Evolutionary conservation across 2,113 vertebrate species (phyloP), one percentile per base, ranked within the genome.

Genomic region (Lycocorax pyrrhopterus): DNA sequence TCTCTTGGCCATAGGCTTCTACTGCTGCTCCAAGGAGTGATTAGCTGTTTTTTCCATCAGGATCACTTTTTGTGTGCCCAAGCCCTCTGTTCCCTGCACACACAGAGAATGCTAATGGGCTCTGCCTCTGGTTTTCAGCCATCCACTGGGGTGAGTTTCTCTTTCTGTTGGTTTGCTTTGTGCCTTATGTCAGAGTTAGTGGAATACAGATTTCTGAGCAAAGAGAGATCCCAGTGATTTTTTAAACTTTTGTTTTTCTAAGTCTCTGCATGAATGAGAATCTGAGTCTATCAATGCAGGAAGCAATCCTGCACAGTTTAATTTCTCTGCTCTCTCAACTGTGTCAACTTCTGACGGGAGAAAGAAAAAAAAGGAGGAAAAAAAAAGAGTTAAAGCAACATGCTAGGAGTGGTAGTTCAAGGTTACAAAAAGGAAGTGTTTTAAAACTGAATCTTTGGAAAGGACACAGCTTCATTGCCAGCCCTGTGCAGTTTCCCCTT

Each of bases 291-390:
- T 90, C 71, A 60, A n/a, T 69, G 78, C 75, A 87, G 72, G 87
- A 88, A 71, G 59, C 52, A 84, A 41, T 73, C 46, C 79, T 67
- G 82, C 79, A n/a, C 55, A 37, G 51, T 83, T 94, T 90, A 90
- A 90, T 95, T 96, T 90, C 85, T 77, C 79, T 91, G 91, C 87
- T 95, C 87, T 87, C 78, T 96, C 94, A 90, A 76, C 71, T 93
- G 91, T 91, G 41, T 82, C 89, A 41, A 35, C 26, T 95, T 89
- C 84, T 87, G 71, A 73, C 91, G 67, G 87, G 82, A 81, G 59
- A 5, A 39, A 71, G 66, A 0, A 2, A 8, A 33, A 30, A 52
- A 79, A 33, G 41, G 41, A 46, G 8, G 19, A 58, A 13, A 19
- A 33, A 43, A 44, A 43, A 8, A 9, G 7, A 55, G 29, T 56